Percentiles rank a stretch among this genome's conserved stretches.
Evolutionary conservation across 2,888 invertebrate genomes (phyloP).

Genomic region (Apeira syringaria): DNA sequence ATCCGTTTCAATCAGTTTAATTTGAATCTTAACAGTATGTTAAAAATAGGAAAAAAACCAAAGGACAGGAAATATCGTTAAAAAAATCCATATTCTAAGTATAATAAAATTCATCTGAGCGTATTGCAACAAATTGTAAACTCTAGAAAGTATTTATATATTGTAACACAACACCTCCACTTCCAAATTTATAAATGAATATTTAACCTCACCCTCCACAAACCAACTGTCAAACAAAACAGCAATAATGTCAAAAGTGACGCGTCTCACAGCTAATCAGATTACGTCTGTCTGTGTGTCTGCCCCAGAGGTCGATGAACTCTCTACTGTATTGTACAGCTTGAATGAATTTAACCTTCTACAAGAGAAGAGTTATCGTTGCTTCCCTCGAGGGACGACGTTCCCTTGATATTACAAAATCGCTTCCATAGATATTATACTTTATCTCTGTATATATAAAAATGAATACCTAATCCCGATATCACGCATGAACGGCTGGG

Average conservation of each 20-base stretch:
- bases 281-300: conserved; percentile 49
- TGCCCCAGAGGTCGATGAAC: conserved; percentile 41
- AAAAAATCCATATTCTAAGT: too few species aligned
- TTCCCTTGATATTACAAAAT: too few species aligned
- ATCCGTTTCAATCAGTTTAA: too few species aligned
- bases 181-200: conserved; percentile 7
- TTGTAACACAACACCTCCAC: conserved; percentile 3
- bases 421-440: too few species aligned
- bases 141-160: not conserved
- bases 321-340: conserved; percentile 40
- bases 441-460: too few species aligned
- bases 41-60: too few species aligned
- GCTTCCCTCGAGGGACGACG: conserved; percentile 11
- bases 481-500: too few species aligned
- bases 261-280: conserved; percentile 49
- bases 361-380: conserved; percentile 33
- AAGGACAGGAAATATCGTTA: too few species aligned
- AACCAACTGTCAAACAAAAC: conserved; percentile 30
- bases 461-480: too few species aligned
- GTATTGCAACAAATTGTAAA: too few species aligned
- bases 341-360: conserved; percentile 49
- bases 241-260: conserved; percentile 38
- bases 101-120: too few species aligned
- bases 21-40: too few species aligned
- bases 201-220: conserved; percentile 17